Evolutionary conservation across 2,888 invertebrate genomes (phyloP).

Genomic region (Acrocera orbiculus): DNA sequence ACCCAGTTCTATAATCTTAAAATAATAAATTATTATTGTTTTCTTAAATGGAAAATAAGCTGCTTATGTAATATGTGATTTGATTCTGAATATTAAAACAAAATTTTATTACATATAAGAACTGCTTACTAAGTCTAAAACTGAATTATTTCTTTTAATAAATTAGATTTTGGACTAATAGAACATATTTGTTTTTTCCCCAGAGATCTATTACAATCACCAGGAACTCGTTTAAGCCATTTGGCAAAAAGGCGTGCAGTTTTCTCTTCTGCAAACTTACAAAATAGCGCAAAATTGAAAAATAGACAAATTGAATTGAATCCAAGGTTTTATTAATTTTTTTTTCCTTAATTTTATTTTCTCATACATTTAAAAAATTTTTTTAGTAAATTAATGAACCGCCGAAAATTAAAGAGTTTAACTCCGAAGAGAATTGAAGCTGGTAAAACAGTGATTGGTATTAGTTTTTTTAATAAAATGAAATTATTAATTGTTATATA

Average conservation of each 20-base stretch:
- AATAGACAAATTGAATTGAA: constrained; percentile 8
- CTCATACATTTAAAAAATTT: not conserved
- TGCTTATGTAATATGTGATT: not conserved
- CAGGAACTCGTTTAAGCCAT: constrained; percentile 59
- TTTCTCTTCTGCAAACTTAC: constrained; percentile 53
- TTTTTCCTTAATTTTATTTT: no score
- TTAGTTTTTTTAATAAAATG: constrained; percentile 5
- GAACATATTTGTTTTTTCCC: no score
- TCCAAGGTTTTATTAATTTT: constrained; percentile 10
- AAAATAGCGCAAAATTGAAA: constrained; percentile 23
- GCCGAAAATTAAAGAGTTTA: constrained; percentile 4
- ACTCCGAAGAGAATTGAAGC: constrained; percentile 38
- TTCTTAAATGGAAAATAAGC: not conserved
- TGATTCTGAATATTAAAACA: no score
- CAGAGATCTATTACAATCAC: constrained; percentile 36
- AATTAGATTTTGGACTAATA: no score
- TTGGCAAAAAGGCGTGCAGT: constrained; percentile 55
- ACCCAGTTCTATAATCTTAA: no score
- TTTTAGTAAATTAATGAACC: constrained; percentile 3
- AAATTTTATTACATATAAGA: no score
- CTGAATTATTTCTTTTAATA: no score
- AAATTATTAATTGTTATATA: not conserved
- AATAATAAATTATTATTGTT: not conserved
- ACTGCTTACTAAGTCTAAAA: no score
- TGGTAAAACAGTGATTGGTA: constrained; percentile 27